Evolutionary conservation across 92 coral and sea anemone genomes (phyloP).

Genomic region (Zoanthus gigantus): DNA sequence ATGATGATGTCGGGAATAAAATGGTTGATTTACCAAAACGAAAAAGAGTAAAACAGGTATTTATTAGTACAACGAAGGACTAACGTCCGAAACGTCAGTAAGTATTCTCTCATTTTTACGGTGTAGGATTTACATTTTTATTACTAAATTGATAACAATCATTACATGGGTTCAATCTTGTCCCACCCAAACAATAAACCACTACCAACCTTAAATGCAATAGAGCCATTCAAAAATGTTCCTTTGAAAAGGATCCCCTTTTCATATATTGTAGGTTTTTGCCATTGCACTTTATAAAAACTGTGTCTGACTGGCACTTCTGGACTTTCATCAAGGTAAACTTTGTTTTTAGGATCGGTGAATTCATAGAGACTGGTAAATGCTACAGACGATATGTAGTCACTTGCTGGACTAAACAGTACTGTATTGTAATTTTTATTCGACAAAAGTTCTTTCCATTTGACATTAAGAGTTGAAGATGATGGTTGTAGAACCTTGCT

Average conservation of each 20-base stretch:
- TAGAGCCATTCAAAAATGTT: conserved; percentile 22
- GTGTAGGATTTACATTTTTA: no score
- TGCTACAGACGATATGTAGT: conserved; percentile 76
- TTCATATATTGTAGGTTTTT: neutral
- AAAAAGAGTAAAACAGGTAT: no score
- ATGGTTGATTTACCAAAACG: no score
- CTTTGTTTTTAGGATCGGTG: conserved; percentile 80
- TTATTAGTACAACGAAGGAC: no score
- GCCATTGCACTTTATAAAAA: conserved; percentile 15
- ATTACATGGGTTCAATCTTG: no score
- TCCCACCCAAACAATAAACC: neutral
- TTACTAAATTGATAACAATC: no score
- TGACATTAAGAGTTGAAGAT: neutral
- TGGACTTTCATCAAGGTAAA: conserved; percentile 52
- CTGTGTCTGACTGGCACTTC: conserved; percentile 4
- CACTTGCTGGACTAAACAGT: conserved; percentile 45
- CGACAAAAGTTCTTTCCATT: conserved; percentile 24
- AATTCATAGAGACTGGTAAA: conserved; percentile 78
- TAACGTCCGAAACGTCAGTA: no score
- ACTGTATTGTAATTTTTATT: conserved; percentile 38
- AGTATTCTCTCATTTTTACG: no score
- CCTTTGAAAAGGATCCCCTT: conserved; percentile 2
- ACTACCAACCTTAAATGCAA: conserved; percentile 30
- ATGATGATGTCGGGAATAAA: no score
- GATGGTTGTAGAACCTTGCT: neutral